phyloP scores from a whole-genome alignment of 2,797 vertebrate genomes.

The Enteromius afrohamiltoni region DNA sequence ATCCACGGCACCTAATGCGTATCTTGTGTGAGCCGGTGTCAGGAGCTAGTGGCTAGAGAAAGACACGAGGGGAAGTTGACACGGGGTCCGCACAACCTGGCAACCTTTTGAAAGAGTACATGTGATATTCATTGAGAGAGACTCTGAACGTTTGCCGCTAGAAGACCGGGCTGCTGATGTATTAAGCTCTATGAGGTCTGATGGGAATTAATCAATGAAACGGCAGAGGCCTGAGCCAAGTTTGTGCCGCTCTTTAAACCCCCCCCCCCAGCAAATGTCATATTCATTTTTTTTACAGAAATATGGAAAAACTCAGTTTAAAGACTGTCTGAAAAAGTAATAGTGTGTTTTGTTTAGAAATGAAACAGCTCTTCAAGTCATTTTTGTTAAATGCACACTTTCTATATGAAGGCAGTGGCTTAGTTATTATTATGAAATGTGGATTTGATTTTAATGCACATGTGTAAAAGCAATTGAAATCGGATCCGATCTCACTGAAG shows the following conservation, averaged over 20 bases:
- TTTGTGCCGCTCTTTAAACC: conserved; percentile 36
- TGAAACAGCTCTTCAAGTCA: conserved; percentile 39
- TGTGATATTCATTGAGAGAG: conserved; percentile 64
- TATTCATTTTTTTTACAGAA: conserved; percentile 44
- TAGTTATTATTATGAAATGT: conserved; percentile 42
- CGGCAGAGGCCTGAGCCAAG: conserved; percentile 32
- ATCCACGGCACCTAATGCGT: conserved; percentile 60
- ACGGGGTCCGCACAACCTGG: conserved; percentile 51
- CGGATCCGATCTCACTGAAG: conserved; percentile 13
- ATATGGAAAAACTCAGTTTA: conserved; percentile 50
- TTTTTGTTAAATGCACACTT: conserved; percentile 31
- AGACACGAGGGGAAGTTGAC: conserved; percentile 43
- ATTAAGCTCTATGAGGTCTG: conserved; percentile 55
- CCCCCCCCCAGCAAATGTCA: conserved; percentile 44
- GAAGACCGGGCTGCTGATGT: conserved; percentile 49
- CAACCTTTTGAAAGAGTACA: conserved; percentile 55
- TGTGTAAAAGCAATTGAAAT: conserved; percentile 44
- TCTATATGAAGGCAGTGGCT: conserved; percentile 26
- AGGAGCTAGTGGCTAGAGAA: conserved; percentile 58
- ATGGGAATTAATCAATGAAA: conserved; percentile 54
- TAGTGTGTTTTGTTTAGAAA: conserved; percentile 47
- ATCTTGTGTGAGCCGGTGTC: conserved; percentile 60
- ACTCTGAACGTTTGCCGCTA: conserved; percentile 51
- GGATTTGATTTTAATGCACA: conserved; percentile 45
- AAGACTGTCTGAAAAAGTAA: conserved; percentile 66